Evolutionary conservation across 2,888 invertebrate species (phyloP).

Genomic region (Hylaea fasciaria): DNA sequence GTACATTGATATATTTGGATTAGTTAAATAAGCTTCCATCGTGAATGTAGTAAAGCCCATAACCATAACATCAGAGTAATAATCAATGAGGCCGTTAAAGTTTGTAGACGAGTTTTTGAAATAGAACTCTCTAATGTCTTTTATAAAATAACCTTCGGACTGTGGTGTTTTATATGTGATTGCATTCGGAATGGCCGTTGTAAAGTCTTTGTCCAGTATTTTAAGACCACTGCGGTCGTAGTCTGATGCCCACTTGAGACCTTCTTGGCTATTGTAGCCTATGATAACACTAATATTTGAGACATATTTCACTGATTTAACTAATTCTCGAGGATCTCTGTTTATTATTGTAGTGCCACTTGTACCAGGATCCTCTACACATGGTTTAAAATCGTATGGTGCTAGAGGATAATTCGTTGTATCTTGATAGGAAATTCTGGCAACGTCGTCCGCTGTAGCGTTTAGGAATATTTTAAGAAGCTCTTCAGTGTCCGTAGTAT

Average conservation of each 20-base stretch:
- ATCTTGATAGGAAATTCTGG: constrained; percentile 42
- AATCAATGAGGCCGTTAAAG: constrained; percentile 47
- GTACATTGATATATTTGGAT: constrained; percentile 40
- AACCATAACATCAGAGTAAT: constrained; percentile 52
- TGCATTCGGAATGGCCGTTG: constrained; percentile 42
- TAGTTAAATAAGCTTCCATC: constrained; percentile 37
- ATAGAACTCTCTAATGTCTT: constrained; percentile 46
- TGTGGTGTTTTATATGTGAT: constrained; percentile 16
- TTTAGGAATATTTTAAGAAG: constrained; percentile 50
- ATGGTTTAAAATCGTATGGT: constrained; percentile 48
- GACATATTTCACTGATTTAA: constrained; percentile 33
- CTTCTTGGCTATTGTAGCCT: constrained; percentile 57
- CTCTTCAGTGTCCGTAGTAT: constrained; percentile 47
- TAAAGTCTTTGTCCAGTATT: constrained; percentile 33
- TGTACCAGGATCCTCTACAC: constrained; percentile 42
- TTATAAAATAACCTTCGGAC: constrained; percentile 39
- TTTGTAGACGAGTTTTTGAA: constrained; percentile 43
- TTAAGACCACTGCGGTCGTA: constrained; percentile 43
- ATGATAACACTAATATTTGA: constrained; percentile 48
- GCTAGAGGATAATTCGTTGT: constrained; percentile 42
- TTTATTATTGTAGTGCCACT: constrained; percentile 42
- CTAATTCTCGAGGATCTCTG: constrained; percentile 40
- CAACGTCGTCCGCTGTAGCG: constrained; percentile 46
- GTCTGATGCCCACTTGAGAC: constrained; percentile 48
- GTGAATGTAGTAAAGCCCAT: constrained; percentile 42